phyloP scores from a whole-genome alignment of 1,140 invertebrate species.

The Conus ventricosus region DNA sequence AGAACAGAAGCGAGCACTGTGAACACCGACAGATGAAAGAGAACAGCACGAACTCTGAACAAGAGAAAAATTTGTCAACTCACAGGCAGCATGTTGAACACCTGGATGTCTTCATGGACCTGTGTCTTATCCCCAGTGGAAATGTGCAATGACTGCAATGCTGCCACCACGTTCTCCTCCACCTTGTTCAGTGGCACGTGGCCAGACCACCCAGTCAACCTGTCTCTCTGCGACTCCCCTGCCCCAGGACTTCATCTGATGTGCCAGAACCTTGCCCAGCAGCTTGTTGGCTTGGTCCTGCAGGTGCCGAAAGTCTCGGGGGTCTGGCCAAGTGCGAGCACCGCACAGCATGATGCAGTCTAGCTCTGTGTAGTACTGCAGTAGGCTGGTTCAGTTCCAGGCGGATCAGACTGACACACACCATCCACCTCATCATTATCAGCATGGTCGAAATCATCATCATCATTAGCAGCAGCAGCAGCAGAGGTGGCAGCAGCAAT shows the following conservation, averaged over 20 bases:
- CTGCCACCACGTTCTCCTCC: background rate
- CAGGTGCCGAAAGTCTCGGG: background rate
- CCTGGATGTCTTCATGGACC: background rate
- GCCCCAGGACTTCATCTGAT: too few species aligned
- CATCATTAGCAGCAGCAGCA: too few species aligned
- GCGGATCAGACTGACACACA: slow-evolving; percentile 78
- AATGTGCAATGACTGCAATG: background rate
- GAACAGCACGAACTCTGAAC: background rate
- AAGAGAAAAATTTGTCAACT: background rate
- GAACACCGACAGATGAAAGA: background rate
- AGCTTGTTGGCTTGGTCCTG: background rate
- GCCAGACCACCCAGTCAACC: background rate
- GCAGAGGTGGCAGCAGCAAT: too few species aligned
- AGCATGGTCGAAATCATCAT: too few species aligned
- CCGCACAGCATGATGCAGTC: slow-evolving; percentile 88
- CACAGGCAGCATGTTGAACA: background rate
- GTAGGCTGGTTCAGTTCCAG: slow-evolving; percentile 88
- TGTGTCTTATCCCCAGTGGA: background rate
- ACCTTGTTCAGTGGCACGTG: background rate
- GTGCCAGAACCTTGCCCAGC: background rate
- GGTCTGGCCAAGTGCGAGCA: slow-evolving; percentile 51
- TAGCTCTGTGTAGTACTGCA: slow-evolving; percentile 91
- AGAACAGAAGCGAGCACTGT: too few species aligned
- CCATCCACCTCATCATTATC: too few species aligned
- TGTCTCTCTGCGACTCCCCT: background rate